These are phyloP conservation scores for Scrobipalpa atriplicella DNA, from an alignment of 2,888 invertebrate species.

Conservation along the genomic window DNA sequence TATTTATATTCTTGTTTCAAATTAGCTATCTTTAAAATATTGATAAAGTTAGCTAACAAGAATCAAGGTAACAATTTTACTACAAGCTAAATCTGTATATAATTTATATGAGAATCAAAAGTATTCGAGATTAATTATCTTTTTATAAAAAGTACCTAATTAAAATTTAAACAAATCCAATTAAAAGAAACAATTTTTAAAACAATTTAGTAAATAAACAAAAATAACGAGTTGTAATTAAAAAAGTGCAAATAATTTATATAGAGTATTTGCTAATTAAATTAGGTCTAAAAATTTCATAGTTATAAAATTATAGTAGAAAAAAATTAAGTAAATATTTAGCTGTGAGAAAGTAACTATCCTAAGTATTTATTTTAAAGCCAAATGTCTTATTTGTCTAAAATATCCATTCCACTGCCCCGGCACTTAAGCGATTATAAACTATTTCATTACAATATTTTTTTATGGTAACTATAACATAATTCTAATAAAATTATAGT, in stretches of 20 bases:
- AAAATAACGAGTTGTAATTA: background rate
- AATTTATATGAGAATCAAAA: background rate
- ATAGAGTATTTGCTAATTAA: background rate
- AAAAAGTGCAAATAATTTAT: background rate
- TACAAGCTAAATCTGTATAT: conserved; percentile 10
- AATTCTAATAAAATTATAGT: background rate
- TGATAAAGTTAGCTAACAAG: background rate
- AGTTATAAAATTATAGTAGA: background rate
- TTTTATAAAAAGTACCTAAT: background rate
- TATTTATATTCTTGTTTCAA: background rate
- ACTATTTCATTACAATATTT: background rate
- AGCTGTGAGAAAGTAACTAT: background rate
- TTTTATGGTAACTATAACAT: background rate
- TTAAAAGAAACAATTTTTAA: background rate
- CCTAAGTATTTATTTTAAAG: conserved; percentile 19
- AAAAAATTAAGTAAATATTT: background rate
- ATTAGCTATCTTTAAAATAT: background rate
- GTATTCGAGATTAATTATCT: background rate
- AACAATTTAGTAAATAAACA: background rate
- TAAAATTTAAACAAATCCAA: background rate
- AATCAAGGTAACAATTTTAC: background rate
- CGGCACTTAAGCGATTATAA: conserved; percentile 58
- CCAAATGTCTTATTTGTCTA: conserved; percentile 15
- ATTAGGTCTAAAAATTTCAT: background rate
- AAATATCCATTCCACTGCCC: conserved; percentile 73